Evolutionary conservation across 2,888 invertebrate species (phyloP).

Genomic region (Cephus spinipes): DNA sequence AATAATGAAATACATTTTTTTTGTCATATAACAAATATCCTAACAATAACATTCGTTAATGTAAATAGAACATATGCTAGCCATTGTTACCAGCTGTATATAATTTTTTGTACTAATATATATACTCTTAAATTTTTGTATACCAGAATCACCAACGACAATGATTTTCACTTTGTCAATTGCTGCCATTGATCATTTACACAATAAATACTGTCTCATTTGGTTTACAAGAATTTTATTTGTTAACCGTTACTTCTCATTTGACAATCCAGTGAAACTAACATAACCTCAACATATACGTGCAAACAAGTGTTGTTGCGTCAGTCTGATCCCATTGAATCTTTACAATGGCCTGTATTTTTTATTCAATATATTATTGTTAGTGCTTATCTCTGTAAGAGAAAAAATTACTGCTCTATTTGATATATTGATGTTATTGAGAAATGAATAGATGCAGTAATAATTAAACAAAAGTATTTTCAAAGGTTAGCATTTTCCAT

Average conservation of each 20-base stretch:
- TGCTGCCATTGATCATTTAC: conserved; percentile 74
- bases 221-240: neutral
- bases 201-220: conserved; percentile 11
- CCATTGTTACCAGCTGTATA: neutral
- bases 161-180: conserved; percentile 92
- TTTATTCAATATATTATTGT: neutral
- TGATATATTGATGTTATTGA: neutral
- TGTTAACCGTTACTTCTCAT: neutral
- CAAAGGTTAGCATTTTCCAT: neutral
- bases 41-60: neutral
- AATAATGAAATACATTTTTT: neutral
- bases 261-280: conserved; percentile 4
- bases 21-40: neutral
- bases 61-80: neutral
- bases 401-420: neutral
- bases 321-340: neutral
- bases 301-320: neutral
- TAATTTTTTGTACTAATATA: neutral
- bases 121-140: conserved; percentile 34
- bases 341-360: neutral
- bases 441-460: conserved; percentile 5
- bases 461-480: neutral
- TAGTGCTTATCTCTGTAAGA: neutral
- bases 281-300: conserved; percentile 10
- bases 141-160: conserved; percentile 92